Evolutionary conservation across 2,888 invertebrate species (phyloP), one percentile per base, ranked within the genome.

Genomic region (Teleiodes luculella): DNA sequence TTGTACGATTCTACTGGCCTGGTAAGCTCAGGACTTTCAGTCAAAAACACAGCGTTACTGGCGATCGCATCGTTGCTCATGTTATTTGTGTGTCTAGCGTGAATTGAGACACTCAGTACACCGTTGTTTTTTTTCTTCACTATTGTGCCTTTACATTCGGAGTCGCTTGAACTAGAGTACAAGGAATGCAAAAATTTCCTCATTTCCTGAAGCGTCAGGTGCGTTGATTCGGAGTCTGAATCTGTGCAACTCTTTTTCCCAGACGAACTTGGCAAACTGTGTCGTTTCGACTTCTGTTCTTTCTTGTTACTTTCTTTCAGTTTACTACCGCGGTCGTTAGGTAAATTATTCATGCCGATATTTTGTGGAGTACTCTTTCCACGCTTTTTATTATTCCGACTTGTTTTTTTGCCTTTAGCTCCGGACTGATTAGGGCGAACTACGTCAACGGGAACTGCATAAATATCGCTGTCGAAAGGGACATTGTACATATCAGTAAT

Each of bases 401-500:
- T 74, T 13, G 73, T 68, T 62, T 81, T 86, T 65, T 86, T 89
- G 41, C 78, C 83, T 76, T 86, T 86, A 54, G 66, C 78, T 61
- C 77, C 81, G 57, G 66, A 67, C 47, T 81, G 78, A 61, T 91
- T 85, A 39, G 94, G 93, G 58, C 92, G 90, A 14, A 96, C 92
- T 81, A 95, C 94, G 79, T 96, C 96, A 58, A 96, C 92, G 36
- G 96, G 96, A 57, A 96, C 94, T 11, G 96, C 95, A 76, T 96
- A 96, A 64, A 96, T 95, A 78, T 96, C 96, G 67, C 96, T 95
- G 74, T 96, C 96, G 66, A 96, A 95, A 60, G 96, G 96, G 57
- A 96, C 96, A 84, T 95, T 96, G 78, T 96, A 96, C 91, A 96
- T 93, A 78, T 96, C 96, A 35, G 93, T 93, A 57, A 95, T 95